Conservation (phyloP, 2,888 invertebrate species). For the Polyommatus icarus region DNA sequence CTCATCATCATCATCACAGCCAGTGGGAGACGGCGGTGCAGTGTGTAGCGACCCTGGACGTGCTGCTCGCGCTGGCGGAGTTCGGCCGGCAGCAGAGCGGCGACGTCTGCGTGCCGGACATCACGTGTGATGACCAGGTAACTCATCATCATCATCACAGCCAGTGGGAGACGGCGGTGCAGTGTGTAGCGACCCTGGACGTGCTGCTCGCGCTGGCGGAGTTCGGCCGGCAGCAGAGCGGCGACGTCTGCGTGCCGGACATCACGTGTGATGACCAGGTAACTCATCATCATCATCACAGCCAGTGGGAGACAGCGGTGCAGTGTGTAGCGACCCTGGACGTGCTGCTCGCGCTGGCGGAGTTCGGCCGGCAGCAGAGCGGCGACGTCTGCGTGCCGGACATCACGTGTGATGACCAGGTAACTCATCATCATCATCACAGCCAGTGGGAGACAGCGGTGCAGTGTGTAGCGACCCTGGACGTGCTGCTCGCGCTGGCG, state of each 20-base stretch:
- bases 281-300: conserved; percentile 69
- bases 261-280: conserved; percentile 79
- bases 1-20: too few species aligned
- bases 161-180: conserved; percentile 89
- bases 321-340: conserved; percentile 91
- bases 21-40: conserved; percentile 91
- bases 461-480: conserved; percentile 89
- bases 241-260: conserved; percentile 88
- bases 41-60: conserved; percentile 91
- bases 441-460: conserved; percentile 90
- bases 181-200: conserved; percentile 91
- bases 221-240: conserved; percentile 86
- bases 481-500: conserved; percentile 91
- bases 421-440: conserved; percentile 71
- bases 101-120: conserved; percentile 87
- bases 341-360: conserved; percentile 89
- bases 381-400: conserved; percentile 89
- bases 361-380: conserved; percentile 87
- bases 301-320: conserved; percentile 89
- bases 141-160: conserved; percentile 72
- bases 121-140: conserved; percentile 78
- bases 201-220: conserved; percentile 90
- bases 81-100: conserved; percentile 87
- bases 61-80: conserved; percentile 89
- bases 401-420: conserved; percentile 77